Evolutionary conservation across 2,797 vertebrate species (phyloP), one percentile per base, ranked within the genome.

Genomic region (Melanogrammus aeglefinus): DNA sequence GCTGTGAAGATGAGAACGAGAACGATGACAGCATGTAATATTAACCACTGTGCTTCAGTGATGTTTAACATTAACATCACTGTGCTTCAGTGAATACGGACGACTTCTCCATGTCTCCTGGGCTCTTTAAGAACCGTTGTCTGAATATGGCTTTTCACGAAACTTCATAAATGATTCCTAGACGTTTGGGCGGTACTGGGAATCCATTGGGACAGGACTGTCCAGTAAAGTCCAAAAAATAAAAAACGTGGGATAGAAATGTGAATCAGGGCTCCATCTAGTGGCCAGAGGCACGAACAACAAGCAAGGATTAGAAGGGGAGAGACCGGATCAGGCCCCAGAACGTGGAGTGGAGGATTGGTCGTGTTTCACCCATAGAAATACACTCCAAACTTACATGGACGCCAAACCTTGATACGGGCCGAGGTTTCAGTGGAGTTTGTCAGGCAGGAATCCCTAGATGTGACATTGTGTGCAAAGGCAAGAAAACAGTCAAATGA

Each of bases 191-290:
- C 1, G 4, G 44, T 47, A 14, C 16, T 14, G 47, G 16, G 47
- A 57, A 63, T 63, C n/a, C 63, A 12, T 69, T 69, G 63, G 24
- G 63, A 69, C 63, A 24, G 27, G 13, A 27, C 18, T 33, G 70
- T 31, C 70, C 33, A 14, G 70, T 29, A 4, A 14, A 18, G 70
- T 72, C 33, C 21, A 33, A 71, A 21, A 12, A 16, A 31, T 35
- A 5, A 72, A n/a, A 27, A 44, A 74, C 71, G 47, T 51, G 7
- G 75, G 33, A 75, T 38, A 83, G 69, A 79, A 83, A 79, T 80
- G 72, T 82, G 84, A 89, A 79, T 86, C 76, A 90, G 72, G 92
- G 84, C 86, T 78, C 89, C 84, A 91, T 90, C 93, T 93, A 86
- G 91, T 92, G 94, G 92, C 78, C 86, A 35, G 36, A 33, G 6